phyloP scores from a whole-genome alignment of 2,888 invertebrate genomes.

The Lithophane leautieri region DNA sequence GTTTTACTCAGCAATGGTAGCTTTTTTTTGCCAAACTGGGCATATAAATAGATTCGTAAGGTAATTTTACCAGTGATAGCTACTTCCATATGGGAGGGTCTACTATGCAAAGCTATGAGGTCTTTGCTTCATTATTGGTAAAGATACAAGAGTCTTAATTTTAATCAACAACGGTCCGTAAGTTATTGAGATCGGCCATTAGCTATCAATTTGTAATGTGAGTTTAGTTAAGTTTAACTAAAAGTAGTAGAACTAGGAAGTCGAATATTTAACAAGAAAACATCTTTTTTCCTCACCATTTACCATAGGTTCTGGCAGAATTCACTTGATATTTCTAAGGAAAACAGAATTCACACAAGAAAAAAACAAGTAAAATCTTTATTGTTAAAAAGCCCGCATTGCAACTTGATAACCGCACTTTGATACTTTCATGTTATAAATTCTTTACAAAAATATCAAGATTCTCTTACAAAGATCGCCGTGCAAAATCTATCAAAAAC shows the following conservation, averaged over 20 bases:
- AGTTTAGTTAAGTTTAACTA: not conserved
- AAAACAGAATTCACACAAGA: not conserved
- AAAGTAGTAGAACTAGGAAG: not conserved
- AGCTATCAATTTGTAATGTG: conserved; percentile 2
- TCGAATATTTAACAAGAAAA: not conserved
- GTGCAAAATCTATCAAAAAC: conserved; percentile 46
- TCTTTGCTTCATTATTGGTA: no score
- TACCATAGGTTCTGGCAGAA: not conserved
- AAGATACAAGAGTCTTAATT: no score
- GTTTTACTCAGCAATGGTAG: no score
- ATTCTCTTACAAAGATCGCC: conserved; percentile 48
- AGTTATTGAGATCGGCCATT: no score
- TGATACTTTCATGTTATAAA: conserved; percentile 9
- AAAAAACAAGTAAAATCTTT: not conserved
- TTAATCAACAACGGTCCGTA: no score
- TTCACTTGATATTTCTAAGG: not conserved
- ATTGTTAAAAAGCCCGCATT: conserved; percentile 43
- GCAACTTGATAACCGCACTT: conserved; percentile 43
- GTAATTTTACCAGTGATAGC: no score
- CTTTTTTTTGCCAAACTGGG: no score
- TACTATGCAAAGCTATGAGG: no score
- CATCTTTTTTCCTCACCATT: not conserved
- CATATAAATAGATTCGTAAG: no score
- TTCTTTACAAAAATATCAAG: conserved; percentile 46
- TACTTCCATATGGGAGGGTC: no score